Conservation (phyloP, 92 coral and sea anemone genomes). For the Bergia sp. region DNA sequence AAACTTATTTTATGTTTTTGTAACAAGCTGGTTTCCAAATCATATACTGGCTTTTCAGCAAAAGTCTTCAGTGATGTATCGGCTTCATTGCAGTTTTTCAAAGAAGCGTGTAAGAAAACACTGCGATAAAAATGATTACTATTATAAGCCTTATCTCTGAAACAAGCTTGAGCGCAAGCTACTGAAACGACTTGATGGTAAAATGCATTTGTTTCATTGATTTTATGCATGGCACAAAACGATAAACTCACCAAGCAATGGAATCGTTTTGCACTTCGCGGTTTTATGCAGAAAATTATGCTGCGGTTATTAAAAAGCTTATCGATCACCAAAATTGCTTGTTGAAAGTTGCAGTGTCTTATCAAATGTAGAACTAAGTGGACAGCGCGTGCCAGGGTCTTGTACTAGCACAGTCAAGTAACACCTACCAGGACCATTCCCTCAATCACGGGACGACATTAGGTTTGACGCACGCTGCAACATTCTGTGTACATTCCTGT, state of each 20-base stretch:
- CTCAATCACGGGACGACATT: constrained; percentile 11
- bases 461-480: constrained; percentile 35
- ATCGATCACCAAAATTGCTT: constrained; percentile 33
- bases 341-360: constrained; percentile 43
- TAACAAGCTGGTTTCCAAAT: neutral
- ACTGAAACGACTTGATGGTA: constrained; percentile 14
- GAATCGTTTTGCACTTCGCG: constrained; percentile 2
- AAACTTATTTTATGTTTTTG: neutral
- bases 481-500: constrained; percentile 45
- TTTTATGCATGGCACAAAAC: neutral
- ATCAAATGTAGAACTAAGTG: constrained; percentile 27
- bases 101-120: constrained; percentile 26
- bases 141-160: constrained; percentile 21
- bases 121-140: constrained; percentile 18
- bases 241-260: neutral
- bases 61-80: neutral
- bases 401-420: neutral
- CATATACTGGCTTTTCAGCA: neutral
- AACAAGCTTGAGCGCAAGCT: constrained; percentile 9
- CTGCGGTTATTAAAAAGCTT: constrained; percentile 16
- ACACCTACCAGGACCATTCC: neutral
- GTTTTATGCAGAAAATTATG: neutral
- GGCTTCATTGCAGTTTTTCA: constrained; percentile 1
- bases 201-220: neutral
- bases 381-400: constrained; percentile 25